Percentiles rank a stretch among this genome's conserved stretches.
phyloP scores from a whole-genome alignment of 2,113 vertebrate genomes.

The Tetrao urogallus region DNA sequence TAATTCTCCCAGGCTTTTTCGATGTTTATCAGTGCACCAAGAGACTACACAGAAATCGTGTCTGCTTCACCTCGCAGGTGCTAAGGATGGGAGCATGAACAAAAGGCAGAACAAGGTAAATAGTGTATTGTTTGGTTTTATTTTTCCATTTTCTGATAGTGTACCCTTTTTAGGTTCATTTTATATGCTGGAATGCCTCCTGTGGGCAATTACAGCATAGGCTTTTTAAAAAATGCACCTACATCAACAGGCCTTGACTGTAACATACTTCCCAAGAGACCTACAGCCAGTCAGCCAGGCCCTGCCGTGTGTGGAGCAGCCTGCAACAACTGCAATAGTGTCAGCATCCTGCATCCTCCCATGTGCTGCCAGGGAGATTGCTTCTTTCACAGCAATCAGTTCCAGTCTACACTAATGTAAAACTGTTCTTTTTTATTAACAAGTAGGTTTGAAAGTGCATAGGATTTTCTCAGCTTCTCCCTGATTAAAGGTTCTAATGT shows the following conservation, averaged over 20 bases:
- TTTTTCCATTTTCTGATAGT: not conserved
- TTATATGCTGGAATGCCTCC: not conserved
- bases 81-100: not conserved
- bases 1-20: not conserved
- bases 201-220: not conserved
- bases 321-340: rapidly evolving
- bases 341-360: rapidly evolving
- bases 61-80: not conserved
- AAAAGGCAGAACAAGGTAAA: not conserved
- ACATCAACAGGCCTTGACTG: not conserved
- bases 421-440: not conserved
- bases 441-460: not conserved
- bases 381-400: not conserved
- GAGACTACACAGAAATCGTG: not conserved
- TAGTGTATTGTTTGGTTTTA: not conserved
- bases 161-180: not conserved
- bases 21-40: not conserved
- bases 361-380: not conserved
- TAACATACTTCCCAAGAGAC: not conserved
- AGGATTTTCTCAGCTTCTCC: not conserved
- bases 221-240: not conserved
- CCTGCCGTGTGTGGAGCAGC: not conserved
- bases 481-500: not conserved
- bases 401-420: not conserved
- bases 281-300: not conserved